Base-by-base conservation (phyloP, 2,888 invertebrate species). In the Ligdia adustata region DNA sequence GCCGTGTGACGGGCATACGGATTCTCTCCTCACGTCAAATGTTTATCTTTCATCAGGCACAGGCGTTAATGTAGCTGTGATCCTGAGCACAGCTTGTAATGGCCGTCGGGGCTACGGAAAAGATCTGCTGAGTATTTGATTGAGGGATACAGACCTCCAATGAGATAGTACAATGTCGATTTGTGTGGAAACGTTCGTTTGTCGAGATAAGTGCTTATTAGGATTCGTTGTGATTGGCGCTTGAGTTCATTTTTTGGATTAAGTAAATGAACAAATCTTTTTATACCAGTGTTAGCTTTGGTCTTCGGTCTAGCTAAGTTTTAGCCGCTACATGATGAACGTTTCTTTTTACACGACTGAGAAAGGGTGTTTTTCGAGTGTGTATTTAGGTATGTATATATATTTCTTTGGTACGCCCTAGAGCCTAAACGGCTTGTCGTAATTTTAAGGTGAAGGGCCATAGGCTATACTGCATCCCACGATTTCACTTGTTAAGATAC, bases 1-100 rank as follows among this genome's bases (percentile, higher is more conserved):
- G 81, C 75, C 76, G 82, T 87, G 88, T 88, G 89, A 89, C 86
- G 83, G 73, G 89, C 89, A 90, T 90, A 89, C 87, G 83, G 83
- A 90, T 86, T 83, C 81, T 75, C 75, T 82, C 82, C 81, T 86
- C 80, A 80, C 83, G 83, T 87, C 84, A 88, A 88, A 87, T 89
- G 88, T 88, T 89, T 88, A 87, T 89, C 88, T 88, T 89, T 84
- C 86, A 89, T 88, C 88, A 82, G 72, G 79, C 75, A 75, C 72
- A 22, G 7, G 6, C 79, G 82, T 82, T 83, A 79, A 82, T 82
- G 80, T 86, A 78, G 83, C 82, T 81, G 75, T 64, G 73, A 77
- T 70, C 75, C 72, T 64, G 69, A 71, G 72, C 70, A 79, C 76
- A 75, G 63, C 72, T 67, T 22, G 80, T 82, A 79, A 82, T 79